Conservation (phyloP, 2,797 vertebrate species). For the Characodon lateralis region DNA sequence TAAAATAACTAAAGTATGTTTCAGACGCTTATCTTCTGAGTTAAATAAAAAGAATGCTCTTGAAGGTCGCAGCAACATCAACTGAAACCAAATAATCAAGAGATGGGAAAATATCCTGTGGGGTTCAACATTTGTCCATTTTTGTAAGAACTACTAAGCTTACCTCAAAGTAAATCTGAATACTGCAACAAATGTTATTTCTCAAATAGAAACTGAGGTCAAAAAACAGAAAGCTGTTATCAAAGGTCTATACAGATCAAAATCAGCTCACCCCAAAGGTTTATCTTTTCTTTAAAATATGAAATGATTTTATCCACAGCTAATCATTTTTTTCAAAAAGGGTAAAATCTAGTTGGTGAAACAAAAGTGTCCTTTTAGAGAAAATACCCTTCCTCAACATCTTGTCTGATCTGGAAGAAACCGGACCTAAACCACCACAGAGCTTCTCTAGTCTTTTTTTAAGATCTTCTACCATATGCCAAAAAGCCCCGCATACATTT, state of each 20-base stretch:
- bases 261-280: background rate
- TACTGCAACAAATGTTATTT: constrained; percentile 2
- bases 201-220: background rate
- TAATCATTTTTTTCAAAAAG: constrained; percentile 17
- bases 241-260: constrained; percentile 31
- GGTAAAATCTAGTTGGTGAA: constrained; percentile 2
- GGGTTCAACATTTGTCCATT: background rate
- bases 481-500: background rate
- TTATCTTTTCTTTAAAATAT: constrained; percentile 9
- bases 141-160: background rate
- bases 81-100: background rate
- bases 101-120: background rate
- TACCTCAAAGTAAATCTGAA: constrained; percentile 1
- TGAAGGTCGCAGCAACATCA: constrained; percentile 4
- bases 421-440: background rate
- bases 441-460: background rate
- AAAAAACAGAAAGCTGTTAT: constrained; percentile 26
- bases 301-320: constrained; percentile 8
- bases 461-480: background rate
- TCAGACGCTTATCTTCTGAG: constrained; percentile 3
- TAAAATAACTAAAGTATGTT: constrained; percentile 8
- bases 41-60: constrained; percentile 17
- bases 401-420: background rate
- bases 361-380: background rate
- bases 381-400: background rate